phyloP scores from a whole-genome alignment of 1,140 invertebrate species.

The Acarapis woodi region DNA sequence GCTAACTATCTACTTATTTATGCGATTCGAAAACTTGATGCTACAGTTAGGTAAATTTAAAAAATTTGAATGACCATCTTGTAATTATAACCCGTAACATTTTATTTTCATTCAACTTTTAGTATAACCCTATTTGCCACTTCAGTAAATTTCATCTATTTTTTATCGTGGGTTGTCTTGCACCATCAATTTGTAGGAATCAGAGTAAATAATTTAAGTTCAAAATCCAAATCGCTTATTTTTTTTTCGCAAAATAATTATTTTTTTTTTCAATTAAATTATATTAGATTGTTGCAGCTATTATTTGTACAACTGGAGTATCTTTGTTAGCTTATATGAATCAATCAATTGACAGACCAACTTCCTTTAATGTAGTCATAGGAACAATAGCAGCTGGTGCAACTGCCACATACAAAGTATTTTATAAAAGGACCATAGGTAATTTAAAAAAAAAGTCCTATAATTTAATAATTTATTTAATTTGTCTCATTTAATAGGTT shows the following conservation, averaged over 20 bases:
- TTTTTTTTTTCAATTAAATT: constrained; percentile 2
- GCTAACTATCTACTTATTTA: constrained; percentile 73
- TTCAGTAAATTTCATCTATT: constrained; percentile 67
- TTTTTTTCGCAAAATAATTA: not conserved
- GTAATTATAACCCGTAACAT: too few species aligned
- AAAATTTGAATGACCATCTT: too few species aligned
- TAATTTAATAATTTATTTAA: too few species aligned
- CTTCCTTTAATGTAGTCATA: constrained; percentile 54
- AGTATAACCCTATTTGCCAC: constrained; percentile 72
- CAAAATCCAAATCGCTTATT: not conserved
- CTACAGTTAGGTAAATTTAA: too few species aligned
- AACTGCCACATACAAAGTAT: constrained; percentile 68
- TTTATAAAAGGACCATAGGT: constrained; percentile 65
- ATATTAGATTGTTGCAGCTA: constrained; percentile 65
- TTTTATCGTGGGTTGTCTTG: constrained; percentile 77
- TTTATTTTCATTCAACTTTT: too few species aligned
- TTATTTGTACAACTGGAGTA: constrained; percentile 72
- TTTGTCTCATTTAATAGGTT: too few species aligned
- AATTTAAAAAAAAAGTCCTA: too few species aligned
- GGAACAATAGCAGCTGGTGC: constrained; percentile 57
- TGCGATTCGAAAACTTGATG: constrained; percentile 46
- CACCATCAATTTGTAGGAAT: constrained; percentile 87
- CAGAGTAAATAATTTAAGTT: constrained; percentile 31
- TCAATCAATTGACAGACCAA: constrained; percentile 28
- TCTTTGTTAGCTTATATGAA: constrained; percentile 82